phyloP scores from a whole-genome alignment of 53 echinoderm and acorn worm species.

The Hippasteria phrygiana region DNA sequence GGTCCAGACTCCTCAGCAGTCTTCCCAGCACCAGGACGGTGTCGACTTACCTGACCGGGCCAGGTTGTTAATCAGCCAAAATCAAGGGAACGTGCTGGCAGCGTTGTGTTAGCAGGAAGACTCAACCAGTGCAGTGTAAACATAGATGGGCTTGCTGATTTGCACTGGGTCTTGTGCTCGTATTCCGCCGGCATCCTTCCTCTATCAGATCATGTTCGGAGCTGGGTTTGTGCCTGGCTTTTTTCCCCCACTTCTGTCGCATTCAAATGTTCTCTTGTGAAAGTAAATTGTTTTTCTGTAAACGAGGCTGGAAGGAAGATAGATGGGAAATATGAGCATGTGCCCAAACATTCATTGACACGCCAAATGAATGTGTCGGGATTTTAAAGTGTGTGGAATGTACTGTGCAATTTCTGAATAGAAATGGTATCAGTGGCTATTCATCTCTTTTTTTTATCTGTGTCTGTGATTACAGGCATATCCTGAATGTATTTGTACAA shows the following conservation, averaged over 20 bases:
- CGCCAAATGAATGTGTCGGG: not conserved
- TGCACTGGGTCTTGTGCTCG: not conserved
- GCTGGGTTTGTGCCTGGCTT: not conserved
- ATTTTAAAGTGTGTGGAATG: not conserved
- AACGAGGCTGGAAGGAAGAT: constrained; percentile 20
- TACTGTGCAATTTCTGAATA: not conserved
- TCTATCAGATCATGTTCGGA: constrained; percentile 48
- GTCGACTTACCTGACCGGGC: constrained; percentile 50
- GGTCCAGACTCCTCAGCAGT: constrained; percentile 31
- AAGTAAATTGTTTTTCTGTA: constrained; percentile 41
- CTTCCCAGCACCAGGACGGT: constrained; percentile 51
- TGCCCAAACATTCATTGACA: not conserved
- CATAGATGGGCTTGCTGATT: constrained; percentile 51
- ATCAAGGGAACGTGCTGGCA: constrained; percentile 66
- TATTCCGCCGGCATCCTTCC: constrained; percentile 54
- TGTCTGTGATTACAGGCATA: no score
- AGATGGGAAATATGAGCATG: constrained; percentile 25
- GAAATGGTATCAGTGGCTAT: not conserved
- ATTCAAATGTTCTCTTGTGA: not conserved
- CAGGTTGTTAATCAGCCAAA: constrained; percentile 51
- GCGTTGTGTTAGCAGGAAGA: constrained; percentile 61
- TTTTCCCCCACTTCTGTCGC: not conserved
- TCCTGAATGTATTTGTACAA: no score
- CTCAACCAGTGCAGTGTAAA: constrained; percentile 66
- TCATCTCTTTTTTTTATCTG: no score